These are phyloP conservation scores for Acanthococcus lagerstroemiae DNA, from an alignment of 2,888 invertebrate species.

Conservation along the genomic window DNA sequence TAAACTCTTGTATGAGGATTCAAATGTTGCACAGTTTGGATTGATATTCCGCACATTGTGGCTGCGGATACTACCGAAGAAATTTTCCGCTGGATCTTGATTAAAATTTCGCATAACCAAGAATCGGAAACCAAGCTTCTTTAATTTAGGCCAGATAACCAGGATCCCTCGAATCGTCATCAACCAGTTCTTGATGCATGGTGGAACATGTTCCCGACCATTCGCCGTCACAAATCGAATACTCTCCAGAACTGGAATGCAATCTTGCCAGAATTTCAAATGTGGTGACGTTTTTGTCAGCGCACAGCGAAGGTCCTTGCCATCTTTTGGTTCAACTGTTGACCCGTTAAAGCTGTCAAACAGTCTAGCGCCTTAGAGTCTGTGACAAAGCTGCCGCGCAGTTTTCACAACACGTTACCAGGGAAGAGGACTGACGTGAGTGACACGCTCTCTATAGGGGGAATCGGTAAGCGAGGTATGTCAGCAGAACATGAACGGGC, in stretches of 20 bases:
- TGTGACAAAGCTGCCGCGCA: no score
- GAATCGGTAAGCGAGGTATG: no score
- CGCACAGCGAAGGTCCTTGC: background rate
- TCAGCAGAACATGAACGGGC: no score
- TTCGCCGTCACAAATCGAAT: background rate
- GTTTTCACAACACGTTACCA: no score
- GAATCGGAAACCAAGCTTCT: no score
- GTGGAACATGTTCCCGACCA: background rate
- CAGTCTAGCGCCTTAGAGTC: background rate
- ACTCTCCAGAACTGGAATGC: background rate
- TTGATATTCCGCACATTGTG: slow-evolving; percentile 1
- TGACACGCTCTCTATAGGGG: no score
- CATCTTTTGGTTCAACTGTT: background rate
- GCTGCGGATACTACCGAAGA: slow-evolving; percentile 7
- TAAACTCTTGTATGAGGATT: slow-evolving; percentile 11
- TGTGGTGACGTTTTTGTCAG: background rate
- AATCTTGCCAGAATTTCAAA: background rate
- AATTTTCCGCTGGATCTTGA: slow-evolving; percentile 25
- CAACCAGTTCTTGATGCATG: slow-evolving; percentile 5
- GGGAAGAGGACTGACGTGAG: no score
- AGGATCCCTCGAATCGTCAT: no score
- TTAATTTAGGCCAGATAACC: no score
- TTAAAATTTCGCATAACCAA: background rate
- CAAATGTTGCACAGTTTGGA: slow-evolving; percentile 12
- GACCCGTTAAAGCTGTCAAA: slow-evolving; percentile 12